Evolutionary conservation across 1,140 invertebrate species (phyloP), one percentile per base, ranked within the genome.

Genomic region (Ceratitis capitata): DNA sequence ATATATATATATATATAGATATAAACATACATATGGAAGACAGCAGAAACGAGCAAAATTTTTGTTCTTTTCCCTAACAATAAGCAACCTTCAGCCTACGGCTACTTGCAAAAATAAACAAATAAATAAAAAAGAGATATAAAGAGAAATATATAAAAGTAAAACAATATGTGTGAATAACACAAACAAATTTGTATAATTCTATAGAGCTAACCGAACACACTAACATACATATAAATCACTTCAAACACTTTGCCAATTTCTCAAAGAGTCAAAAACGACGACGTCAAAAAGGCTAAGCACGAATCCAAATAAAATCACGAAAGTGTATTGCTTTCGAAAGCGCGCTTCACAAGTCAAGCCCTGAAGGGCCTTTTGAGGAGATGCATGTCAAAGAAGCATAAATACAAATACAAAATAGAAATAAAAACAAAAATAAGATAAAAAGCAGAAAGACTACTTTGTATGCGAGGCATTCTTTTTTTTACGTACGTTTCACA

Each of bases 301-400:
- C 61, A 35, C 61, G 29, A 69, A 35, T 69, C 61, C 19, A 69
- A 69, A 69, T 32, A 69, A n/a, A 69, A 69, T 69, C 61, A 69
- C 29, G 51, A 56, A 56, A 69, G 61, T 29, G 61, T 35, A 69
- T 29, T 35, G 29, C 61, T 69, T 64, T 35, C 16, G 32, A 39
- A 35, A 69, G 61, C 6, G 61, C 16, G 32, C 61, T 69, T 69
- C 32, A 39, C 6, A 69, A 69, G 61, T n/a, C 61, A 32, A 35
- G 32, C 29, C 61, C 61, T 39, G 61, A 69, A 69, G 61, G 32
- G 61, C n/a, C 61, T 69, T 32, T 29, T 19, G 39, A 69, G 32
- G 29, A 35, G 61, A 16, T 69, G 39, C 29, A 69, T 32, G 39
- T 23, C 14, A 35, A 32, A 61, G n/a, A 12, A 61, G 26, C n/a